These are phyloP conservation scores for Frankliniella intonsa DNA, from an alignment of 2,888 invertebrate genomes.

Conservation along the genomic window DNA sequence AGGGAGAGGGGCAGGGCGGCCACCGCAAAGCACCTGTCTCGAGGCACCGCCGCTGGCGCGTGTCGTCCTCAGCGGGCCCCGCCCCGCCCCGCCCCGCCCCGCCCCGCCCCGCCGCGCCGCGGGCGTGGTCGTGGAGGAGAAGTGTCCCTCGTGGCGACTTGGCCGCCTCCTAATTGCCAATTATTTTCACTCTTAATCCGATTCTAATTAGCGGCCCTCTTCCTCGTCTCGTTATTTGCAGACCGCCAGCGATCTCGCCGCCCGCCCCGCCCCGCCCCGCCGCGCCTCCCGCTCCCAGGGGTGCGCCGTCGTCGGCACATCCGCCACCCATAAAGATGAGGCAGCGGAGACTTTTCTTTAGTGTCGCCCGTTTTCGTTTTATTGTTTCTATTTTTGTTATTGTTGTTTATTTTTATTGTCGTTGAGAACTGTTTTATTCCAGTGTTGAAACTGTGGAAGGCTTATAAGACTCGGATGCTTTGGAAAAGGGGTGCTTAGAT, in stretches of 20 bases:
- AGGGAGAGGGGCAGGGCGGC: no score
- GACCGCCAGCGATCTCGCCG: not conserved
- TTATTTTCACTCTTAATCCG: constrained; percentile 14
- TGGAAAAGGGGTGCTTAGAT: no score
- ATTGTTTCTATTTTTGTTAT: not conserved
- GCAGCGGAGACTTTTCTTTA: not conserved
- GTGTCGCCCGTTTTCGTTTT: not conserved
- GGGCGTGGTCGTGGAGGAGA: not conserved
- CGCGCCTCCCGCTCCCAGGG: not conserved
- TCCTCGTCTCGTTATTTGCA: not conserved
- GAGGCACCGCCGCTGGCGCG: no score
- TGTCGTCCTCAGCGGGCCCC: not conserved
- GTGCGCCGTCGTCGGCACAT: not conserved
- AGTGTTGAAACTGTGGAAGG: no score
- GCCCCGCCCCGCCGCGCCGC: not conserved
- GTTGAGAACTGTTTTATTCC: not conserved
- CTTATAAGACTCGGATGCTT: no score
- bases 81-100: not conserved
- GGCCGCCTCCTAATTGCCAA: constrained; percentile 6
- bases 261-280: not conserved
- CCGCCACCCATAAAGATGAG: no score
- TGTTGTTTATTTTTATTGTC: not conserved
- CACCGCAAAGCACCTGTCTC: no score
- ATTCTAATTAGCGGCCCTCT: constrained; percentile 14
- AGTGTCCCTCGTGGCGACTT: not conserved